A percentile compares a stretch with the other conserved stretches of the same genome.
Evolutionary conservation across 2,797 vertebrate species (phyloP).

Genomic region (Coendou prehensilis): DNA sequence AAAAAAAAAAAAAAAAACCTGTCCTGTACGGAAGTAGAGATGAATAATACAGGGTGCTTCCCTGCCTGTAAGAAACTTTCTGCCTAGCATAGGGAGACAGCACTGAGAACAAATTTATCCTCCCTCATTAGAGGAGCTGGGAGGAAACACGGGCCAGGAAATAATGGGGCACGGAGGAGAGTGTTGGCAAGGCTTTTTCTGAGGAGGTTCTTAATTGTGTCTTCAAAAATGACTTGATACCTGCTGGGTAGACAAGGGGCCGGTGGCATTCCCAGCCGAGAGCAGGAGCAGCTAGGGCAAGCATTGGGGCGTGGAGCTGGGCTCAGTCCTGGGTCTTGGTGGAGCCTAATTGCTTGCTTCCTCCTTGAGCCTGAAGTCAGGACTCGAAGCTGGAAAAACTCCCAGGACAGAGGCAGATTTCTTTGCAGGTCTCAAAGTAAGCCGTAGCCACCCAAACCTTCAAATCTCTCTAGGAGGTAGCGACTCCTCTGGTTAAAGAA

Average conservation of each 20-base stretch:
- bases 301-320: not conserved
- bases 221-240: not conserved
- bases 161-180: not conserved
- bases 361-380: conserved; percentile 50
- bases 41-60: not conserved
- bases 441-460: conserved; percentile 44
- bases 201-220: not conserved
- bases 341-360: conserved; percentile 45
- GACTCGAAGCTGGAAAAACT: conserved; percentile 51
- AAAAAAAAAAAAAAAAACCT: not conserved
- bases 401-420: conserved; percentile 45
- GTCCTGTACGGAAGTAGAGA: not conserved
- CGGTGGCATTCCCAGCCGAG: not conserved
- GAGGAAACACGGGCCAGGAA: not conserved
- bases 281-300: not conserved
- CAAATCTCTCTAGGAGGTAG: conserved; percentile 60
- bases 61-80: not conserved
- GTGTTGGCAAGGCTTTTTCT: not conserved
- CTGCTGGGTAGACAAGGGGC: not conserved
- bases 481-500: conserved; percentile 10
- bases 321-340: not conserved
- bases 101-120: not conserved
- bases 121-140: not conserved
- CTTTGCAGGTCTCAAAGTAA: conserved; percentile 61
- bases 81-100: not conserved